These are phyloP conservation scores for Chauna torquata DNA, from an alignment of 2,113 vertebrate genomes.

Conservation along the genomic window DNA sequence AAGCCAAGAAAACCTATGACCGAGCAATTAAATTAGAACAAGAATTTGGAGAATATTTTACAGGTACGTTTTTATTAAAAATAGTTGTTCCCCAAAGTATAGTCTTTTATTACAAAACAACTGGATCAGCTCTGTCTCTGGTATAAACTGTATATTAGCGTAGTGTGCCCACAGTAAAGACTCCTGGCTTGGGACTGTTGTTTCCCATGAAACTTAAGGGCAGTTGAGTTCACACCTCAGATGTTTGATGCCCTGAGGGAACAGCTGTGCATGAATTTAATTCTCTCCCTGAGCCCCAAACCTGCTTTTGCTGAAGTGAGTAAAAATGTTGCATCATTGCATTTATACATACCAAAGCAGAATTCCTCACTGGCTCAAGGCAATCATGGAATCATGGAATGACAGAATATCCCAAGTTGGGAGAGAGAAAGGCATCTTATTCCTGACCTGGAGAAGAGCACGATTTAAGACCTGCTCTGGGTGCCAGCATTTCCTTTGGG, in stretches of 20 bases:
- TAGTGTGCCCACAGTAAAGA: background rate
- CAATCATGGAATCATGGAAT: background rate
- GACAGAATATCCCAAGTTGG: background rate
- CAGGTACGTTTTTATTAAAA: constrained; percentile 80
- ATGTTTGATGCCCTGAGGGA: background rate
- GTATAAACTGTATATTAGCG: background rate
- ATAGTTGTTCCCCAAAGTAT: rapidly evolving
- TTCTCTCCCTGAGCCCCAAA: background rate
- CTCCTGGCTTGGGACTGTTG: background rate
- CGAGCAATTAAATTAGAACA: constrained; percentile 95
- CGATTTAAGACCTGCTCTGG: background rate
- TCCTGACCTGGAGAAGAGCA: background rate
- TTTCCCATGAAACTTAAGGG: background rate
- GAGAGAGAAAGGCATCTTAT: background rate
- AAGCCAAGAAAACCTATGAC: constrained; percentile 95
- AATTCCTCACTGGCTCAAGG: background rate
- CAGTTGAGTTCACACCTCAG: background rate
- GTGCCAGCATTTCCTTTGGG: background rate
- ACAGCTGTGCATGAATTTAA: background rate
- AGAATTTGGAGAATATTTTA: constrained; percentile 98
- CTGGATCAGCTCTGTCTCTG: background rate
- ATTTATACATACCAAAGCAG: background rate
- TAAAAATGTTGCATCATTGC: background rate
- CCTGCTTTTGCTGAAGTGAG: background rate
- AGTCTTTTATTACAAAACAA: background rate